Evolutionary conservation across 2,797 vertebrate genomes (phyloP), one percentile per base, ranked within the genome.

Genomic region (Luscinia luscinia): DNA sequence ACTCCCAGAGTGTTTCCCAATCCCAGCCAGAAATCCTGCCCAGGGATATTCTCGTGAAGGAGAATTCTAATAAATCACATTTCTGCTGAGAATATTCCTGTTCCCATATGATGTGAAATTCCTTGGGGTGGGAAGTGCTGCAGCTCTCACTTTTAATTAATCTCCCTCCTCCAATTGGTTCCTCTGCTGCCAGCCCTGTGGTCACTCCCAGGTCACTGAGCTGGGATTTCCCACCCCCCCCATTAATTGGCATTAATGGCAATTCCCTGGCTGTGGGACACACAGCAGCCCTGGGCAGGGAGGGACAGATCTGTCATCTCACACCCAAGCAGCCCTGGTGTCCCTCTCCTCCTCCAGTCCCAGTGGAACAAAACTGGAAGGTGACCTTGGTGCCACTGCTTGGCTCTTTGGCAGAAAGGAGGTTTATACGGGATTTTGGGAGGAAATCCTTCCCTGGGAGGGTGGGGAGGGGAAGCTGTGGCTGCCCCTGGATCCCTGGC

Each of bases 61-160:
- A 57, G 48, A 68, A 30, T 38, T n/a, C 75, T 48, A 15, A 27
- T 80, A 59, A 83, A 76, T 76, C 32, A 7, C 40, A 48, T 63
- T 90, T 73, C 87, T 89, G 74, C 45, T 6, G 67, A 70, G 94
- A 81, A 61, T 90, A 58, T 62, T 66, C 57, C 0, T 6, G 51
- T 48, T 95, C 69, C 76, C 52, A 3, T 45, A 77, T 77, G 76
- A 78, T 74, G 86, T 61, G 62, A 27, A 40, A 80, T 49, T 63
- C 59, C 51, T 28, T 19, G 28, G 27, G 51, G 51, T 32, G 28
- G 28, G 51, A 52, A 52, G 28, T 30, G 51, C 51, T 52, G 51
- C 16, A 52, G 51, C 51, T 52, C 51, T 52, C 28, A 30, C 51
- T 7, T 32, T 30, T 30, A 12, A 52, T 52, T 32, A 30, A 30